Base-by-base conservation (phyloP, 2,113 vertebrate genomes). In the Bujurquina vittata region DNA sequence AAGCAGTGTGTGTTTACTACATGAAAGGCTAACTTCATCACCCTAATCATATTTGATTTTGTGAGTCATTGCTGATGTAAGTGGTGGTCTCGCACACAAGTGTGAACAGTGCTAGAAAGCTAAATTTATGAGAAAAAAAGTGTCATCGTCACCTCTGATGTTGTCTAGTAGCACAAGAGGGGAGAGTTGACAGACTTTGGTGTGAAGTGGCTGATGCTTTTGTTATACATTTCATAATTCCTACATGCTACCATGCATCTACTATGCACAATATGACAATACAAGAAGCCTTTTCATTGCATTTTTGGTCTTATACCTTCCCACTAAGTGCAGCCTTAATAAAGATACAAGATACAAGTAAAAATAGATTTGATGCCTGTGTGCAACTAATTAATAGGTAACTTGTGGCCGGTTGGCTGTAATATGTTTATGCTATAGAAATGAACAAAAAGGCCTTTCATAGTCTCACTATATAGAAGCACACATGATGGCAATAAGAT, bases 11-110 rank as follows among this genome's bases (percentile, higher is more conserved):
- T 87, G 61, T 87, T 83, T 88, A 75, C 58, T 75, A 57, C 31
- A 78, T 86, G 72, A 91, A 90, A 88, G 85, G 85, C 73, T 86
- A 87, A 85, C 74, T 90, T 90, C 90, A 90, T 93, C 88, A 91
- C 14, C 79, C 84, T 93, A 90, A 94, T 93, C 67, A 75, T 81
- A 89, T 80, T 84, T 93, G 93, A 94, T 84, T 87, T 35, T 76
- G 84, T 94, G 89, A 93, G 58, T 93, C 92, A 92, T 81, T 20
- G 8, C 86, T 94, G 90, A 93, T 88, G 85, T 91, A 91, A 92
- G 79, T 57, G 2, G 60, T 69, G 83, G 62, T 75, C 73, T 79
- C 81, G 62, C 56, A 61, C 79, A 69, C 57, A 84, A 76, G 84
- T 80, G 88, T 86, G 84, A 88, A 55, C 81, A 73, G 54, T 33